Conservation (phyloP, 2,113 vertebrate species). For the Microcebus lehilahytsara region DNA sequence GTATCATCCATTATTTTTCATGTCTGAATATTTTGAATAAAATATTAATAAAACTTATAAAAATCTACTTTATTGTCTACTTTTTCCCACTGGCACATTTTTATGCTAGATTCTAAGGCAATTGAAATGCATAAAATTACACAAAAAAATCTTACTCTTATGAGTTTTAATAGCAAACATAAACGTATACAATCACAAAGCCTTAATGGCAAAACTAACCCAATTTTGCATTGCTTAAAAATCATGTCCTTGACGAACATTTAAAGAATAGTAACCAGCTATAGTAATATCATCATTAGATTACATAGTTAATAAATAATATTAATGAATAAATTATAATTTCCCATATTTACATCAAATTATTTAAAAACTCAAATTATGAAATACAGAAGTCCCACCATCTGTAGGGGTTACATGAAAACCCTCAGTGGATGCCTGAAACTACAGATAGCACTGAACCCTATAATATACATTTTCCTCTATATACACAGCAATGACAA, state of each 20-base stretch:
- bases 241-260: neutral
- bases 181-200: neutral
- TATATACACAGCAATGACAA: neutral
- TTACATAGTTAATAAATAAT: neutral
- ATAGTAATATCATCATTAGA: neutral
- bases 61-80: neutral
- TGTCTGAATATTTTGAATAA: conserved; percentile 43
- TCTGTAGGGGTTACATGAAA: neutral
- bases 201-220: neutral
- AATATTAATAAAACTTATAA: conserved; percentile 34
- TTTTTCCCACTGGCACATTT: neutral
- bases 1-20: conserved; percentile 57
- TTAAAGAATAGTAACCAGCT: neutral
- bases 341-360: neutral
- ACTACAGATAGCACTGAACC: neutral
- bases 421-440: neutral
- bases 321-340: neutral
- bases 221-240: neutral
- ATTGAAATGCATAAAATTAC: neutral
- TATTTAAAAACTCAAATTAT: neutral
- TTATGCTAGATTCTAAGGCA: neutral
- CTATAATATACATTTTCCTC: neutral
- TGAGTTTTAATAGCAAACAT: neutral
- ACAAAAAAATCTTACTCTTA: neutral
- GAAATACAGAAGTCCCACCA: neutral